These are phyloP conservation scores for Grallaria varia DNA, from an alignment of 2,113 vertebrate species.

Conservation along the genomic window DNA sequence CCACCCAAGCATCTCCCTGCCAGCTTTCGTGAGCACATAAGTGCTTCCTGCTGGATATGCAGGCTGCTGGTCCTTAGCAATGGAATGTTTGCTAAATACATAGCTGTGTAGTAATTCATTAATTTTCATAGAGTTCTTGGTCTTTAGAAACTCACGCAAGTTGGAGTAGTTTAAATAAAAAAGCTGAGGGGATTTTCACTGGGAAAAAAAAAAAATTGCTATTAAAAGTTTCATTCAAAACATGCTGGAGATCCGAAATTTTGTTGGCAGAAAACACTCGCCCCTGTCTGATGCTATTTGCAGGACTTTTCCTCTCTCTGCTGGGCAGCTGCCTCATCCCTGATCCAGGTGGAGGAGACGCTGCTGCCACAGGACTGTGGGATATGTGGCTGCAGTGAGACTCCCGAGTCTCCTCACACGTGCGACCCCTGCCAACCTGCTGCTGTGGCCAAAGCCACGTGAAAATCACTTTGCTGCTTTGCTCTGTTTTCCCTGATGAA, in stretches of 20 bases:
- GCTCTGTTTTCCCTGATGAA: neutral
- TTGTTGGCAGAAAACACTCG: neutral
- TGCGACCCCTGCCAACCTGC: neutral
- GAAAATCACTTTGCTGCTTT: neutral
- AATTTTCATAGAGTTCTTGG: neutral
- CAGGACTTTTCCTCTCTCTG: neutral
- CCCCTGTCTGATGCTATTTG: neutral
- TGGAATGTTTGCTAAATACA: neutral
- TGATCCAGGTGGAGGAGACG: fast-evolving
- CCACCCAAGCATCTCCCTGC: neutral
- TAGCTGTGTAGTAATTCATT: neutral
- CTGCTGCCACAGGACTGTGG: neutral
- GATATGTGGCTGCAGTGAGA: fast-evolving
- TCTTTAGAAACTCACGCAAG: neutral
- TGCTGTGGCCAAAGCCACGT: neutral
- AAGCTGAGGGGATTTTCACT: neutral
- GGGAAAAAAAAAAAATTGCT: neutral
- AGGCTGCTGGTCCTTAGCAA: neutral
- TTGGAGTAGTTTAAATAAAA: neutral
- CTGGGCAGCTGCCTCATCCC: neutral
- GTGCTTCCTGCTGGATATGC: neutral
- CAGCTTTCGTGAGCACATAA: neutral
- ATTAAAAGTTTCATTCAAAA: neutral
- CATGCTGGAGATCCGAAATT: neutral
- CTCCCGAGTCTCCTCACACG: neutral